Conservation (phyloP, 2,113 vertebrate genomes). For the Holacanthus passer region DNA sequence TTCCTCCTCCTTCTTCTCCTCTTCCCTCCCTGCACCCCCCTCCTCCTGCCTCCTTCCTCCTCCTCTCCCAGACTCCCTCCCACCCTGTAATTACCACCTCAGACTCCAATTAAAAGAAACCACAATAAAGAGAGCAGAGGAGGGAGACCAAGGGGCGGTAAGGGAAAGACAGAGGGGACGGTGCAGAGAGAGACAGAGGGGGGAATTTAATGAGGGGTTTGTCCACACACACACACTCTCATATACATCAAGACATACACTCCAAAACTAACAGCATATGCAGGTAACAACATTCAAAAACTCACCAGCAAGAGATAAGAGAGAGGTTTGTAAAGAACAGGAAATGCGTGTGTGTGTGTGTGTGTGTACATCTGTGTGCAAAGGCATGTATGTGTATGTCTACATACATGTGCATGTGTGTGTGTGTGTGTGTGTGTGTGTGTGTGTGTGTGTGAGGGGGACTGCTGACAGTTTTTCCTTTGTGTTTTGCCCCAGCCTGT, state of each 20-base stretch:
- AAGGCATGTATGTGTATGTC: background rate
- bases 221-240: conserved; percentile 19
- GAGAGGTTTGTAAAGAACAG: background rate
- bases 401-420: background rate
- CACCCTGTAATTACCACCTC: conserved; percentile 83
- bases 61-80: conserved; percentile 47
- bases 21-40: conserved; percentile 13
- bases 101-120: conserved; percentile 83
- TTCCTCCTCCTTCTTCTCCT: conserved; percentile 11
- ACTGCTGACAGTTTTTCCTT: conserved; percentile 65
- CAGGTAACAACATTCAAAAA: conserved; percentile 5
- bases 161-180: conserved; percentile 21
- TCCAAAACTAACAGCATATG: background rate
- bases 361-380: background rate
- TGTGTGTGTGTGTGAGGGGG: background rate
- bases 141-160: conserved; percentile 50
- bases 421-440: background rate
- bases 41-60: conserved; percentile 33
- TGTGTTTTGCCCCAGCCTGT: conserved; percentile 55
- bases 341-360: background rate
- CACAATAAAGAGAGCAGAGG: conserved; percentile 74
- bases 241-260: conserved; percentile 1
- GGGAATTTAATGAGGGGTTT: conserved; percentile 69
- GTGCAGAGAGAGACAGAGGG: conserved; percentile 13
- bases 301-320: too few species aligned